Evolutionary conservation across 1,140 invertebrate genomes (phyloP).

Genomic region (Drosophila ercepeae): DNA sequence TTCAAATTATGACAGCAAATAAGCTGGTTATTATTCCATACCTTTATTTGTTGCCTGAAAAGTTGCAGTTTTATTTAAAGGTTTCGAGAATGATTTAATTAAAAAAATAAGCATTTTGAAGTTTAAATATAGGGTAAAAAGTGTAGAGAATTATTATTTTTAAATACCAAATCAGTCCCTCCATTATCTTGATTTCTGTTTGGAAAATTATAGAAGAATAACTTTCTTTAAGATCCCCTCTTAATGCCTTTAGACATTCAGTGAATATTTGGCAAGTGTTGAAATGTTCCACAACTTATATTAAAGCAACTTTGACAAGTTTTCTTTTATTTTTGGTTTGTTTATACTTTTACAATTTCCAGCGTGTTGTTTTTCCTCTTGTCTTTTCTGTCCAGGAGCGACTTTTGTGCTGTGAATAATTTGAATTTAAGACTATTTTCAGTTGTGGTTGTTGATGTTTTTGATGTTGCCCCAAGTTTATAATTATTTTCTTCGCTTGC

Average conservation of each 20-base stretch:
- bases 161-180: too few relatives aligned
- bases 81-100: background rate
- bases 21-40: slow-evolving; percentile 15
- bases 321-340: slow-evolving; percentile 19
- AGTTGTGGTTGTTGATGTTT: slow-evolving; percentile 24
- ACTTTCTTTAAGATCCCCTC: too few relatives aligned
- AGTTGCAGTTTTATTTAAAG: background rate
- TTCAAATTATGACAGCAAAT: slow-evolving; percentile 64
- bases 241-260: slow-evolving; percentile 36
- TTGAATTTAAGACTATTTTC: slow-evolving; percentile 56
- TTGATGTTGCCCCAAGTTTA: slow-evolving; percentile 60
- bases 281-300: slow-evolving; percentile 80
- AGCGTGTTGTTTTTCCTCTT: background rate
- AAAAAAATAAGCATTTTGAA: background rate
- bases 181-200: too few relatives aligned
- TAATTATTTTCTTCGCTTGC: slow-evolving; percentile 76
- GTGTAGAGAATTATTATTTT: too few relatives aligned
- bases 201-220: too few relatives aligned
- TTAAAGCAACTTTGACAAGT: slow-evolving; percentile 78
- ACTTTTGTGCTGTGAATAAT: slow-evolving; percentile 41
- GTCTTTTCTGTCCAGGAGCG: slow-evolving; percentile 1
- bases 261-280: slow-evolving; percentile 69
- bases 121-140: too few relatives aligned
- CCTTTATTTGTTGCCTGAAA: background rate
- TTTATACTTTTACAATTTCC: background rate